Conservation (phyloP, 1,140 invertebrate genomes). For the Drosophila cardini region DNA sequence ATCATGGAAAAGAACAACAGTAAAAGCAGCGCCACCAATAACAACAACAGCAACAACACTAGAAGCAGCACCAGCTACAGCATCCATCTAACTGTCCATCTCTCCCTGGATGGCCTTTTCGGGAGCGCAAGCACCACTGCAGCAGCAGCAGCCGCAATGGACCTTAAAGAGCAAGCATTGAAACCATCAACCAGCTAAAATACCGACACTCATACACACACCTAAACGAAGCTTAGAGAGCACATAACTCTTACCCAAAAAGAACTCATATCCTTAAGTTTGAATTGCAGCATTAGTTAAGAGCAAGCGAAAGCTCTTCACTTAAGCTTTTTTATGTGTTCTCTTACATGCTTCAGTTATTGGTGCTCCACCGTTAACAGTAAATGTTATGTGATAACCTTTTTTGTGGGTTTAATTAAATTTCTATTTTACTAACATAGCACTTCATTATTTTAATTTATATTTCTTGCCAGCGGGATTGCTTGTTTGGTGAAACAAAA, state of each 20-base stretch:
- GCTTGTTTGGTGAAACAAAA: no score
- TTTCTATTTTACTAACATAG: no score
- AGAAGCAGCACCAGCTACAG: constrained; percentile 39
- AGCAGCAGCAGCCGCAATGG: constrained; percentile 36
- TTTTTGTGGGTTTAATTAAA: no score
- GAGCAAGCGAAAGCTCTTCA: constrained; percentile 13
- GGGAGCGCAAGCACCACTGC: constrained; percentile 32
- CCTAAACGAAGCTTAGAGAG: constrained; percentile 7
- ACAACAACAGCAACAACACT: constrained; percentile 24
- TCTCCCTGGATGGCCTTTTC: constrained; percentile 55
- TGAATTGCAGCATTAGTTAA: constrained; percentile 20
- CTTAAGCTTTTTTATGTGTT: constrained; percentile 22
- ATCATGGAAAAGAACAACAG: constrained; percentile 47
- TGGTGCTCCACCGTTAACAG: constrained; percentile 3
- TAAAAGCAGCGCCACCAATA: constrained; percentile 15
- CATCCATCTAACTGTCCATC: constrained; percentile 72
- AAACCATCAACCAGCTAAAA: constrained; percentile 26
- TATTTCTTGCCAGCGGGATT: no score
- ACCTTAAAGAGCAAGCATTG: constrained; percentile 52
- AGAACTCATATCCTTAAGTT: not conserved
- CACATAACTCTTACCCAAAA: constrained; percentile 15
- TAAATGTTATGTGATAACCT: not conserved
- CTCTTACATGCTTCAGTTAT: not conserved
- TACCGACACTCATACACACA: not conserved
- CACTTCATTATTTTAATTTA: no score